Base-by-base conservation (phyloP, 2,797 vertebrate species). In the Cyprinella venusta region DNA sequence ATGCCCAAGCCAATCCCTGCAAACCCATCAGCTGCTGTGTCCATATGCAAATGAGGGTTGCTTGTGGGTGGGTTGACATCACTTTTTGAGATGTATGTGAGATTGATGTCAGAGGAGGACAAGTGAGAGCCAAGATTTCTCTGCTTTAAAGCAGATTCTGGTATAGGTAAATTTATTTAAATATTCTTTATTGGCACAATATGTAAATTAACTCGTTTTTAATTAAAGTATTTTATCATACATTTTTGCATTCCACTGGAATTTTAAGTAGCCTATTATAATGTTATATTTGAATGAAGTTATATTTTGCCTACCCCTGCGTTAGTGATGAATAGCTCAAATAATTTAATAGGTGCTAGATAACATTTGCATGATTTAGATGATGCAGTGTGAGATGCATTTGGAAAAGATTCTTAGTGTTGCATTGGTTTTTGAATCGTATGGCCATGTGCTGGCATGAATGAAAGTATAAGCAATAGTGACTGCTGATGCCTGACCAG, bases 31-130 rank as follows among this genome's bases (percentile, higher is more conserved):
- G 75, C 80, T 83, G 79, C 82, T 80, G 84, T 76, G 80, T 85
- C 78, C 82, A 87, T 71, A 89, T 88, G 85, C 80, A 85, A 89
- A 90, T 87, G 40, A 76, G 69, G 63, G 78, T 67, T 76, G 79
- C 50, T 85, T 8, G 80, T 76, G 80, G 79, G 79, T 79, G 64
- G 83, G 63, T 82, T 78, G 80, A 80, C 86, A 82, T 76, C 74
- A 79, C 79, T 85, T 76, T 82, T 76, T 82, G 83, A 84, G 80
- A 82, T 87, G 42, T 48, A 70, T 76, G 52, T 76, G 70, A 76
- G 76, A 80, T 69, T 40, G 52, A 79, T 38, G 80, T 42, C 63
- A 68, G n/a, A 71, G 80, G 36, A 83, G 80, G 36, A 83, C 52
- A 85, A 81, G 48, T 80, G 45, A 78, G 30, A 82, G 69, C 13